Evolutionary conservation across 2,113 vertebrate genomes (phyloP), one percentile per base, ranked within the genome.

Genomic region (Erythrocercus mccallii): DNA sequence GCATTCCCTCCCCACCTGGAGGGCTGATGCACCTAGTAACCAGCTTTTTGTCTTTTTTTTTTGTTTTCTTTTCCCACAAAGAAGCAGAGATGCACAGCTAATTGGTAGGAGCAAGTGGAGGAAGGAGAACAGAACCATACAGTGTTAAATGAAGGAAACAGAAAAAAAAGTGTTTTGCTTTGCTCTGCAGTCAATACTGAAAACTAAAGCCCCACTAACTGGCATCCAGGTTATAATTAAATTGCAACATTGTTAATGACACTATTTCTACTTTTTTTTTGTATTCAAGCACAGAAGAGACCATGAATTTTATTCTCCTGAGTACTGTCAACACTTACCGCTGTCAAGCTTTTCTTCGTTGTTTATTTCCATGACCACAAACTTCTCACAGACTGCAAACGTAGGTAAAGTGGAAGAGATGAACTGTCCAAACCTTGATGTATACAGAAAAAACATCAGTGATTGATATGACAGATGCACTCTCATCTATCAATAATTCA

Each of bases 311-410:
- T 44, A 47, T 69, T 69, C 38, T 62, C 12, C 27, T 81, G 38
- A 85, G 48, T 11, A 47, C 33, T 51, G 79, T 17, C 60, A 80
- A 12, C n/a, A 96, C 98, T 98, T 95, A 99, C 99, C 99, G 96
- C 98, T 98, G 31, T 99, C 99, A 18, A 98, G 97, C 93, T 99
- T 99, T 96, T 99, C 99, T 97, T 99, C 99, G 19, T 98, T 98
- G 65, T 98, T 99, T 94, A 99, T 97, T 96, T 99, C 99, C 99
- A 99, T 99, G 79, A 99, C 97, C n/a, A 99, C 99, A 98, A 99
- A 99, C 98, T 99, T 99, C 97, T 99, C 99, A 97, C 99, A 99
- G 80, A 99, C 99, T 3, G 99, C 99, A 81, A 99, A 99, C 0
- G 99, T 99, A 80, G 99, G 99, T 73, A 99, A 98, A 77, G 99